Percentiles rank a stretch among this genome's conserved stretches.
Conservation (phyloP, 1,140 invertebrate species). For the Papilio machaon region DNA sequence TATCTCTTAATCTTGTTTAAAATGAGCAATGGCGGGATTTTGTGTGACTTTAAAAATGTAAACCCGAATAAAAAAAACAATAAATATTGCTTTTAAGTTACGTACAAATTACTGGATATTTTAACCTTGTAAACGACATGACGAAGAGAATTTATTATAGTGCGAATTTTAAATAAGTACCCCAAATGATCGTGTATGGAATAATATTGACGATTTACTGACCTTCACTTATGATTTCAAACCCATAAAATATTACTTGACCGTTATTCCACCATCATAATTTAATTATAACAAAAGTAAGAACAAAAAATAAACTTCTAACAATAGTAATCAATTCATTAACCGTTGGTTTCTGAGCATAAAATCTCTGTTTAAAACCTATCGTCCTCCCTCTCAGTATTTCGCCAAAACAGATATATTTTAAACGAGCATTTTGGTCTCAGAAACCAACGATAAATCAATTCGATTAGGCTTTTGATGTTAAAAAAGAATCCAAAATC, state of each 20-base stretch:
- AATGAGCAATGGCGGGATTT: conserved; percentile 54
- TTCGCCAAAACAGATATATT: no score
- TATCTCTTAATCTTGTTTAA: conserved; percentile 53
- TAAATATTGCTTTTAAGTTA: conserved; percentile 16
- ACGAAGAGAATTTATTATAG: not conserved
- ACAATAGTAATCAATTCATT: no score
- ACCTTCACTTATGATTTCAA: not conserved
- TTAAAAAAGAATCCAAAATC: not conserved
- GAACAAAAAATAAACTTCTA: not conserved
- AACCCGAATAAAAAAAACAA: conserved; percentile 26
- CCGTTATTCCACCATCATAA: not conserved
- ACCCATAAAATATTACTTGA: not conserved
- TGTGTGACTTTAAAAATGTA: conserved; percentile 41
- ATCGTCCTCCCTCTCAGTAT: no score
- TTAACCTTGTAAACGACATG: not conserved
- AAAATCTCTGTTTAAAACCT: no score
- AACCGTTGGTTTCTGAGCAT: no score
- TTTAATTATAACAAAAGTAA: not conserved
- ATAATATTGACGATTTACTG: not conserved
- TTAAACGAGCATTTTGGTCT: no score
- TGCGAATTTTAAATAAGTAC: conserved; percentile 7
- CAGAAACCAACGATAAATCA: no score
- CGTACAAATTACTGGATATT: conserved; percentile 5
- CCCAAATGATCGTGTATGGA: not conserved
- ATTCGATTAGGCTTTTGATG: not conserved